These are phyloP conservation scores for Papio anubis DNA, from an alignment of 2,113 vertebrate species.

Conservation along the genomic window DNA sequence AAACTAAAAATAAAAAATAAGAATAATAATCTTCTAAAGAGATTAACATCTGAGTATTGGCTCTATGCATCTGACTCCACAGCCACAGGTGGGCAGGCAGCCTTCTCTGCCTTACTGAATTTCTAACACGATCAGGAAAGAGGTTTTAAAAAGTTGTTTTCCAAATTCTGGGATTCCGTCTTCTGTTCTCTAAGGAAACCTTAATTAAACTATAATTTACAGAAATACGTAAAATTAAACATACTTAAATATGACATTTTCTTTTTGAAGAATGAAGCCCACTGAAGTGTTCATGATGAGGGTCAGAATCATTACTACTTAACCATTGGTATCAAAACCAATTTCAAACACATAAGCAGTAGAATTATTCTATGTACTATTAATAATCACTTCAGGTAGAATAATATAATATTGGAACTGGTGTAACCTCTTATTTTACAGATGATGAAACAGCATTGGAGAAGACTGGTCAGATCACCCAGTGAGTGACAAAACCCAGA, in stretches of 20 bases:
- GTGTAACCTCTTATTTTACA: background rate
- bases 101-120: background rate
- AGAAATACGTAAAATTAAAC: background rate
- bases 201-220: background rate
- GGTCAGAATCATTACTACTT: background rate
- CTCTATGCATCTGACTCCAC: background rate
- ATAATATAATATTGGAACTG: background rate
- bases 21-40: background rate
- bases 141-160: background rate
- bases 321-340: background rate
- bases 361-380: background rate
- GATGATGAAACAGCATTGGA: background rate
- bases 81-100: background rate
- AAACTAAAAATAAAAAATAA: no score
- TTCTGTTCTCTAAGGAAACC: background rate
- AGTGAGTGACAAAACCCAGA: background rate
- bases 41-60: background rate
- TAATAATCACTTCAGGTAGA: background rate
- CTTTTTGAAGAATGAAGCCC: background rate
- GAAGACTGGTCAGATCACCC: background rate
- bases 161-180: background rate
- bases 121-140: background rate
- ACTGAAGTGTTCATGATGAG: background rate
- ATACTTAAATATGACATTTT: background rate
- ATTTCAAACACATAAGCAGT: background rate